Evolutionary conservation across 1,140 invertebrate genomes (phyloP), one percentile per base, ranked within the genome.

Genomic region (Drosophila sp.): DNA sequence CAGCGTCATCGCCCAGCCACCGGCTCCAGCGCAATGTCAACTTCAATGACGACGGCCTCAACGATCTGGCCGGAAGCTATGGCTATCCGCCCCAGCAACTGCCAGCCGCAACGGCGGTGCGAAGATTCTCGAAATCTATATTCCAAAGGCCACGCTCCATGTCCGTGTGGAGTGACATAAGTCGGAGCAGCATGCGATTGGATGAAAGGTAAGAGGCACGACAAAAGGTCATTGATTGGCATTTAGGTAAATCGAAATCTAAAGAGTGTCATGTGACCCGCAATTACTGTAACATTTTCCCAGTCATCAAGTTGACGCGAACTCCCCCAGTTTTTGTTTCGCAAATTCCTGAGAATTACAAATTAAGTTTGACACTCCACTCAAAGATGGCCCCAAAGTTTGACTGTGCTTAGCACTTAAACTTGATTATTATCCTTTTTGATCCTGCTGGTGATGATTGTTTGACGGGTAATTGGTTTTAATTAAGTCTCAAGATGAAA

Each of bases 91-190:
- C 72, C 90, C 71, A 91, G 93, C 92, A 73, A 78, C 70, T 91
- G 90, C 93, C 92, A 80, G 92, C 60, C 11, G 11, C 69, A 29
- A 57, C 73, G 54, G 72, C 72, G 30, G 82, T 86, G 32, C 74
- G 91, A n/a, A 81, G 91, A 32, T 90, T 91, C 47, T 92, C 91
- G 54, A 92, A 91, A 73, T 90, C 87, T 17, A 78, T 92, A 60
- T 92, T 92, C 71, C 91, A 95, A 85, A 82, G 95, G 66, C 93
- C 95, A 86, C 82, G 95, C n/a, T 96, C 96, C 69, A 96, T 97
- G 96, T 96, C 96, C 82, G 96, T 96, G 3, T 96, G 96, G 96
- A 96, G 96, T 89, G 96, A 96, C 84, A 94, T 96, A 85, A 96
- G 96, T 74, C 93, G 96, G 54, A 96, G 95, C 61, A 96, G 95